Base-by-base conservation (phyloP, 2,888 invertebrate genomes). In the Philereme vetulata region DNA sequence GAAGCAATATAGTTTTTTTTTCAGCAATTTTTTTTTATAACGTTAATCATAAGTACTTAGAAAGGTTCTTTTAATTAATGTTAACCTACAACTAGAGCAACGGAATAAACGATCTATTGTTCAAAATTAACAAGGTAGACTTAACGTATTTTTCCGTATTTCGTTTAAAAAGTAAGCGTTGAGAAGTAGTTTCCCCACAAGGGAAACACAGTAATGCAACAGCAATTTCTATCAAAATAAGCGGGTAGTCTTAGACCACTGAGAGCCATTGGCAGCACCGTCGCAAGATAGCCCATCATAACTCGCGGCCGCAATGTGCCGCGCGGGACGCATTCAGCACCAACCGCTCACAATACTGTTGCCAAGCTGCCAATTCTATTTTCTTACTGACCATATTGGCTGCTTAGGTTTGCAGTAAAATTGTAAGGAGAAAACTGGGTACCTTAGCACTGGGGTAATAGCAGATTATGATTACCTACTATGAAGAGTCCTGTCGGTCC, bases 271-370 rank as follows among this genome's bases (percentile, higher is more conserved):
- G 61, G 64, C 60, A 51, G 56, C 63, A 61, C 50, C 63, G 57
- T 67, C 70, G 57, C 62, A 51, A 61, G 62, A 62, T 62, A 57
- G 62, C 74, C 79, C 82, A 82, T 84, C 86, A 84, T 83, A 85
- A 82, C 78, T 84, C 75, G 68, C 63, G 64, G 67, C 66, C 75
- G 62, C 72, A 83, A 90, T 87, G 87, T 77, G 80, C 75, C 87
- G 78, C 86, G 67, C 78, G 90, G 87, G 90, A 87, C 83, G 80
- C 86, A 89, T 90, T 87, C 77, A 72, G 82, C 88, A 88, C 90
- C 90, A 89, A 62, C 58, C 58, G 55, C 62, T 58, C 54, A 58
- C 58, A 54, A 62, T 57, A 62, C 62, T 46, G 53, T 50, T 52
- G 57, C 65, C 58, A 80, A 69, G 72, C 69, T 71, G 72, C 80